phyloP scores from a whole-genome alignment of 2,888 invertebrate genomes.

The Sericinus montela region DNA sequence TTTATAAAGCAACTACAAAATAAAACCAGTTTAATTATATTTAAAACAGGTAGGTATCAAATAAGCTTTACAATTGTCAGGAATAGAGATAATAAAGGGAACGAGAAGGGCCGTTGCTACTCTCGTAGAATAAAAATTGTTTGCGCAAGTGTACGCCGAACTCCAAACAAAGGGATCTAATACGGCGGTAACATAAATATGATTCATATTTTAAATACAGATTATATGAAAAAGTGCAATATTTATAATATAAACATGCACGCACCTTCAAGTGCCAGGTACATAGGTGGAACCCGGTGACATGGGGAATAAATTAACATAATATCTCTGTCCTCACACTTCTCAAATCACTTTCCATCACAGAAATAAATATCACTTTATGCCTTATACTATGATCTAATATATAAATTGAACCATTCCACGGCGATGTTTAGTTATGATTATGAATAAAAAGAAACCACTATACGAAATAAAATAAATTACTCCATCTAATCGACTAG shows the following conservation, averaged over 20 bases:
- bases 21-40: too few relatives aligned
- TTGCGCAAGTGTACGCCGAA: conserved; percentile 13
- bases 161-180: conserved; percentile 17
- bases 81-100: neutral
- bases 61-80: too few relatives aligned
- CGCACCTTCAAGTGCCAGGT: conserved; percentile 69
- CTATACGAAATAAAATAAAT: conserved; percentile 40
- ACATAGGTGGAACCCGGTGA: conserved; percentile 72
- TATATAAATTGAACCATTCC: conserved; percentile 40
- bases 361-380: conserved; percentile 39
- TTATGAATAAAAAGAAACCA: conserved; percentile 29
- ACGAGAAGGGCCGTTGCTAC: conserved; percentile 35
- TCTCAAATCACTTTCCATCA: conserved; percentile 57
- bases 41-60: too few relatives aligned
- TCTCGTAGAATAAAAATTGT: conserved; percentile 38
- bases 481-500: conserved; percentile 48
- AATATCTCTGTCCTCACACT: conserved; percentile 68
- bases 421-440: conserved; percentile 50
- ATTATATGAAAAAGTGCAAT: neutral
- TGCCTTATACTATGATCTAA: conserved; percentile 30
- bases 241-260: conserved; percentile 34
- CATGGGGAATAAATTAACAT: conserved; percentile 68
- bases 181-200: too few relatives aligned
- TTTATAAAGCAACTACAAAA: too few relatives aligned
- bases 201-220: neutral